Evolutionary conservation across 2,888 invertebrate genomes (phyloP).

Genomic region (Nymphalis c-album): DNA sequence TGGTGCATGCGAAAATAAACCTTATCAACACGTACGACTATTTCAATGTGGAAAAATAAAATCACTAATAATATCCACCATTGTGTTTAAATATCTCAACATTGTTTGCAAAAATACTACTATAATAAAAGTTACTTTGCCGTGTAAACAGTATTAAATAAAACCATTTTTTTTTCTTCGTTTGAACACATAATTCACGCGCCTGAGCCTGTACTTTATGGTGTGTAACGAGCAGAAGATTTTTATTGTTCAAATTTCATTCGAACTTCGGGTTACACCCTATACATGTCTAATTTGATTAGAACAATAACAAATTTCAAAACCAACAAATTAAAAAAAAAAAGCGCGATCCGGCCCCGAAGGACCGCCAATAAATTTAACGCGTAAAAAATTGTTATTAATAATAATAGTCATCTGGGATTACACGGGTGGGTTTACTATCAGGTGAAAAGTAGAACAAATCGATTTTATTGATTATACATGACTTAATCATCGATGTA

Average conservation of each 20-base stretch:
- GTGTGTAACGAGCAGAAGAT: slow-evolving; percentile 34
- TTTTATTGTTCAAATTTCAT: slow-evolving; percentile 37
- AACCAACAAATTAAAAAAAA: slow-evolving; percentile 26
- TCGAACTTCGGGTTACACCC: slow-evolving; percentile 36
- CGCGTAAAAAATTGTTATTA: slow-evolving; percentile 2
- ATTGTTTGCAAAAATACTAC: slow-evolving; percentile 41
- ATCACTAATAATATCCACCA: slow-evolving; percentile 46
- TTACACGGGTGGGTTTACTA: slow-evolving; percentile 14
- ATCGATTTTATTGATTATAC: slow-evolving; percentile 8
- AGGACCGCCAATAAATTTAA: slow-evolving; percentile 13
- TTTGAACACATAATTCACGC: slow-evolving; percentile 72
- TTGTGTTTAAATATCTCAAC: slow-evolving; percentile 59
- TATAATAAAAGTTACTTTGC: slow-evolving; percentile 48
- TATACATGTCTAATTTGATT: slow-evolving; percentile 27
- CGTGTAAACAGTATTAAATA: slow-evolving; percentile 57
- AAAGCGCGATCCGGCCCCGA: slow-evolving; percentile 12
- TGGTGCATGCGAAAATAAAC: slow-evolving; percentile 35
- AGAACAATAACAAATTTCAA: slow-evolving; percentile 30
- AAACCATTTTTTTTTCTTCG: slow-evolving; percentile 45
- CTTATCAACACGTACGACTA: slow-evolving; percentile 29
- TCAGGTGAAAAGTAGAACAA: neutral
- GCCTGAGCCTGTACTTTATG: slow-evolving; percentile 53
- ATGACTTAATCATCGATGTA: neutral
- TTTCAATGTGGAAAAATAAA: slow-evolving; percentile 42
- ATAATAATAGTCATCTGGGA: slow-evolving; percentile 2